phyloP scores from a whole-genome alignment of 2,888 invertebrate genomes.

The Parascotia fuliginaria region DNA sequence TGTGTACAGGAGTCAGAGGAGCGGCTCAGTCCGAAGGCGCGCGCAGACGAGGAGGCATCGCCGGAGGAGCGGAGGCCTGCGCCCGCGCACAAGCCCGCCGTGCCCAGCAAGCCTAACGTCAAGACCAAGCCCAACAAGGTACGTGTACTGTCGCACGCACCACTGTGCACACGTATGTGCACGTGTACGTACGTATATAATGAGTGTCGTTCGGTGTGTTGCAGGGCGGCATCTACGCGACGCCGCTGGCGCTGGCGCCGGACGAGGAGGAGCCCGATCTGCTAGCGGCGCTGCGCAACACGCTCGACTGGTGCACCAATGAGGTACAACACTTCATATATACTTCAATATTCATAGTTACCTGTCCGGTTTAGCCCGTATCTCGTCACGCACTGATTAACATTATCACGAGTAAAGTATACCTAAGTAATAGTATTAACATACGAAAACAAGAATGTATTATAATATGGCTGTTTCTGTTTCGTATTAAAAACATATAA shows the following conservation, averaged over 20 bases:
- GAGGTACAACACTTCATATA: conserved; percentile 56
- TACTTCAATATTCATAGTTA: no score
- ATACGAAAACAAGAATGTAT: no score
- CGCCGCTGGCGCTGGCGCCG: conserved; percentile 83
- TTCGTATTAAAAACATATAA: no score
- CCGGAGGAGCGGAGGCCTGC: conserved; percentile 17
- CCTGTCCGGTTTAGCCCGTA: no score
- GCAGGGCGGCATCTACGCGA: conserved; percentile 90
- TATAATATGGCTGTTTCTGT: no score
- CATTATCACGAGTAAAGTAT: no score
- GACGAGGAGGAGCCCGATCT: conserved; percentile 69
- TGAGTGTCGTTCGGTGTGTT: conserved; percentile 59
- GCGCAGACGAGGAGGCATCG: conserved; percentile 55
- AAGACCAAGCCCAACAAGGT: conserved; percentile 82
- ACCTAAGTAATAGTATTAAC: no score
- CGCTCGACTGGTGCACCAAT: conserved; percentile 86
- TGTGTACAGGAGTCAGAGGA: conserved; percentile 80
- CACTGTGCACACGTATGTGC: no score
- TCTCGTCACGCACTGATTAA: no score
- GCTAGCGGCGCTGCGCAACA: conserved; percentile 82
- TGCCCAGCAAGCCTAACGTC: conserved; percentile 88
- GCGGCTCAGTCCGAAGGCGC: conserved; percentile 88
- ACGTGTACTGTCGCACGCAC: no score
- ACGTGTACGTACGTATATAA: neutral
- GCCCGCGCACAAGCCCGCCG: conserved; percentile 83